Evolutionary conservation across 2,888 invertebrate species (phyloP).

Genomic region (Osmoderma eremita): DNA sequence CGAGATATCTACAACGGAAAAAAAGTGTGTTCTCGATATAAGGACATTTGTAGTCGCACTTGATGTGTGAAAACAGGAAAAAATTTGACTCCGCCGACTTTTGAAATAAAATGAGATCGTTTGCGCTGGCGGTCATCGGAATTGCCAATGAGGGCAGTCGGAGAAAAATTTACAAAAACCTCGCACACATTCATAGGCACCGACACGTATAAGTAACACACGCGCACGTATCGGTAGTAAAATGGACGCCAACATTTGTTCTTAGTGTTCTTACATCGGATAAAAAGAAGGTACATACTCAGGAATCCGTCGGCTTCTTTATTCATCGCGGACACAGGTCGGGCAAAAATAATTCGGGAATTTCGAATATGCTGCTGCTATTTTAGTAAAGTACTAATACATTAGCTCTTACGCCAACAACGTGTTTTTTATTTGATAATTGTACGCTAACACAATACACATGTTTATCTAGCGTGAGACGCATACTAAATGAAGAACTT

Average conservation of each 20-base stretch:
- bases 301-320: slow-evolving; percentile 31
- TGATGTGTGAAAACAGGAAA: slow-evolving; percentile 55
- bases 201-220: slow-evolving; percentile 13
- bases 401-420: slow-evolving; percentile 27
- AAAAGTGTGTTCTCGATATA: slow-evolving; percentile 59
- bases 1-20: slow-evolving; percentile 47
- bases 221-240: slow-evolving; percentile 14
- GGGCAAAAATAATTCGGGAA: slow-evolving; percentile 34
- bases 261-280: slow-evolving; percentile 24
- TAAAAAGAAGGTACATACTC: slow-evolving; percentile 30
- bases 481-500: slow-evolving; percentile 14
- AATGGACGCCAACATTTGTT: slow-evolving; percentile 25
- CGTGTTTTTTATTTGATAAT: slow-evolving; percentile 26
- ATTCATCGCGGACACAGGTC: slow-evolving; percentile 9
- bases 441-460: slow-evolving; percentile 33
- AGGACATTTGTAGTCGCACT: slow-evolving; percentile 59
- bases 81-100: slow-evolving; percentile 39
- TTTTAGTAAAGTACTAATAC: slow-evolving; percentile 36
- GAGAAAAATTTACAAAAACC: slow-evolving; percentile 34
- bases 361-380: slow-evolving; percentile 31
- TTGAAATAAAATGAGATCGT: slow-evolving; percentile 38
- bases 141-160: slow-evolving; percentile 29
- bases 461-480: slow-evolving; percentile 31
- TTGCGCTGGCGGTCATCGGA: slow-evolving; percentile 37
- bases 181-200: slow-evolving; percentile 22